Percentiles rank a stretch among this genome's conserved stretches.
These are phyloP conservation scores for Macropus fuliginosus DNA, from an alignment of 2,797 vertebrate species.

Conservation along the genomic window DNA sequence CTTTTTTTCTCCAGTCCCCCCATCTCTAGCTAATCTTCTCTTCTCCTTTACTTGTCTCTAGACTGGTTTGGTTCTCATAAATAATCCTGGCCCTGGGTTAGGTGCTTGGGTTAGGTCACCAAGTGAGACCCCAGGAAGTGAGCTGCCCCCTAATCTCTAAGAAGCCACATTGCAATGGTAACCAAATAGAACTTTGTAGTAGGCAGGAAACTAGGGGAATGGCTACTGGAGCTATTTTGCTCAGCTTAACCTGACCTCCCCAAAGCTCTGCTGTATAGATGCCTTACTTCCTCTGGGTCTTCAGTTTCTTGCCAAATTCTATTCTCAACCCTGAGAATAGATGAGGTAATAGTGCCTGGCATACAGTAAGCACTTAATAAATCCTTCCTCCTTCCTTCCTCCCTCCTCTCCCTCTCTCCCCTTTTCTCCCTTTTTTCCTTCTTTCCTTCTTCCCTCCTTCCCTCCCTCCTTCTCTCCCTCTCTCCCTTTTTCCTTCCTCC, in stretches of 20 bases:
- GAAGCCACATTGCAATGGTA: background rate
- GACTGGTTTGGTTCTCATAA: background rate
- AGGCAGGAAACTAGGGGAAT: background rate
- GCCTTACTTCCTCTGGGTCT: background rate
- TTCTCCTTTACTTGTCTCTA: background rate
- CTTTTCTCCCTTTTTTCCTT: background rate
- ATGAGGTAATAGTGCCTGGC: background rate
- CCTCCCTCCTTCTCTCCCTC: no score
- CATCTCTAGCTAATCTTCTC: background rate
- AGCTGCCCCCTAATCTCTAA: background rate
- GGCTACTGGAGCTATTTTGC: background rate
- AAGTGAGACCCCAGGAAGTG: background rate
- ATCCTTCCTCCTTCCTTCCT: background rate
- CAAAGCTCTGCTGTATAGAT: background rate
- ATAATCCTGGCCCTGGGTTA: background rate
- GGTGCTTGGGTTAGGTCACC: background rate
- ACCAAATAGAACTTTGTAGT: background rate
- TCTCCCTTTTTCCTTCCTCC: no score
- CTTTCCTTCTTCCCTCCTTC: background rate
- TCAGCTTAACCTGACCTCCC: conserved; percentile 38
- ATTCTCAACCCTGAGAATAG: background rate
- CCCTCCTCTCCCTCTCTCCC: no score
- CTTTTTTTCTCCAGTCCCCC: background rate
- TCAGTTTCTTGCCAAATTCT: background rate
- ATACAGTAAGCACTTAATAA: background rate